phyloP scores from a whole-genome alignment of 2,888 invertebrate species.

The Microplitis manilae region DNA sequence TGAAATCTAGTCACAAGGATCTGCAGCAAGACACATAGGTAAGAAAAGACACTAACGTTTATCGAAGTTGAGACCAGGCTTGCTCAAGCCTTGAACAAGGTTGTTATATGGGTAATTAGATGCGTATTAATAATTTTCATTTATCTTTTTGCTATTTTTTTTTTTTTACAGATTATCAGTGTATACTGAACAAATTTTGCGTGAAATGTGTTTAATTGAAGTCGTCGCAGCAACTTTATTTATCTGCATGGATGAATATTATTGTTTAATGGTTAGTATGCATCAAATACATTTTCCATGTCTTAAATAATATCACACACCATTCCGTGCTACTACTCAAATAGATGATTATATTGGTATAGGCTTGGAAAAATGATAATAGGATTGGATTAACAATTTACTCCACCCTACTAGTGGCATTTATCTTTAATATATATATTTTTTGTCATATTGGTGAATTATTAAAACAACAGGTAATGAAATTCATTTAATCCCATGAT shows the following conservation, averaged over 20 bases:
- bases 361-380: slow-evolving; percentile 53
- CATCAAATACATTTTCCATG: background rate
- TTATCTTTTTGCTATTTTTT: slow-evolving; percentile 7
- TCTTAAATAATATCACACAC: background rate
- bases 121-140: background rate
- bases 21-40: too few species aligned
- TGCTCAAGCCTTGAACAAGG: too few species aligned
- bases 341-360: background rate
- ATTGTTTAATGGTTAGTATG: slow-evolving; percentile 30
- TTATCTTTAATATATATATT: slow-evolving; percentile 50
- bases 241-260: slow-evolving; percentile 39
- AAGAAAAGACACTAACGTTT: too few species aligned
- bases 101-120: too few species aligned
- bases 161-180: slow-evolving; percentile 34
- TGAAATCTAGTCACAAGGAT: too few species aligned
- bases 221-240: slow-evolving; percentile 26
- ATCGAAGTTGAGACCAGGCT: too few species aligned
- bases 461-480: slow-evolving; percentile 44
- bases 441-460: slow-evolving; percentile 53
- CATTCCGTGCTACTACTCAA: background rate
- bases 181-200: slow-evolving; percentile 30
- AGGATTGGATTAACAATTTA: slow-evolving; percentile 38
- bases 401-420: slow-evolving; percentile 39
- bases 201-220: slow-evolving; percentile 38
- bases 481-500: background rate